Evolutionary conservation across 2,888 invertebrate species (phyloP), one percentile per base, ranked within the genome.

Genomic region (Epirrhoe alternata): DNA sequence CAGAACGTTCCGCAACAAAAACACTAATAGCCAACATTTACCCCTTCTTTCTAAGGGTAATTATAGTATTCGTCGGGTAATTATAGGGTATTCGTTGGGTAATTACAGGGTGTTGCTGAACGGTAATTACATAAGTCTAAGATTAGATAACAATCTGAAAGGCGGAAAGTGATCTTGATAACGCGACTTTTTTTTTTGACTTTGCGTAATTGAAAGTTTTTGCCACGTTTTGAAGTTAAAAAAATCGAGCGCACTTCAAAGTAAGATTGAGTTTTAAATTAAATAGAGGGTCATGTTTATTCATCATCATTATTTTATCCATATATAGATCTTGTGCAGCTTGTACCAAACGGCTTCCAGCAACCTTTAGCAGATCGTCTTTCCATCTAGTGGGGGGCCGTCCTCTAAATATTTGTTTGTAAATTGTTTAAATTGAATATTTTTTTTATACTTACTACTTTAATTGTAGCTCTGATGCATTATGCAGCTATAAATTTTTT

Each of bases 101-200:
- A 66, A 66, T 67, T 64, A 64, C 64, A 50, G 64, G 64, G 68
- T 68, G 53, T 57, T 63, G 53, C 45, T 67, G 57, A 61, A 64
- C 67, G 56, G 55, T 56, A 56, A 61, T 58, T 61, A 66, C 12
- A 68, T 60, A 38, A 51, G 54, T 52, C 55, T 45, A 31, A 56
- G 63, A 68, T 62, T 59, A 35, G 50, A 69, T 61, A 57, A 61
- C 45, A 54, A 56, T 47, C 64, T 61, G 7, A 14, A 47, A 12
- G 38, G 38, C 38, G 38, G 58, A 17, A 58, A 47, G 45, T 64
- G 55, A 50, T 55, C 14, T 38, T 38, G 45, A 55, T 57, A 49
- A 31, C 33, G 52, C 24, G 38, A 38, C 16, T 54, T 16, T 7
- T 35, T 35, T 53, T 35, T 24, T 54, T 38, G 30, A 24, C 51